Conservation (phyloP, 2,888 invertebrate species). For the Drepanosiphum platanoidis region DNA sequence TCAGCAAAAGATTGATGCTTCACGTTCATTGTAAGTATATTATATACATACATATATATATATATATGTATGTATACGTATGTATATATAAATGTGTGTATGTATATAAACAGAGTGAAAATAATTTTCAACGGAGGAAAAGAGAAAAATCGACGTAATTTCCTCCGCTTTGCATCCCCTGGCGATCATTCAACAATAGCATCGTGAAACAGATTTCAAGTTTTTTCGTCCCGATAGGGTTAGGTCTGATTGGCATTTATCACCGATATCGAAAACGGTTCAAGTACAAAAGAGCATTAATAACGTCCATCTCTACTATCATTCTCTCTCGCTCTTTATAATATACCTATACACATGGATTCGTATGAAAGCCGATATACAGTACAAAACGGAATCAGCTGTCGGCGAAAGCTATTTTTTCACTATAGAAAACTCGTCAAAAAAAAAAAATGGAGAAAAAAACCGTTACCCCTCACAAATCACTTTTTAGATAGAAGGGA, state of each 20-base stretch:
- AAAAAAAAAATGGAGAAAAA: conserved; percentile 31
- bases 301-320: conserved; percentile 58
- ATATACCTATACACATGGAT: conserved; percentile 35
- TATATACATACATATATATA: not conserved
- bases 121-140: conserved; percentile 30
- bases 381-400: conserved; percentile 53
- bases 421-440: conserved; percentile 50
- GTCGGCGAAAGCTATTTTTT: conserved; percentile 56
- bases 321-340: conserved; percentile 32
- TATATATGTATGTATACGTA: not conserved
- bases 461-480: conserved; percentile 44
- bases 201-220: conserved; percentile 55
- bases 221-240: conserved; percentile 60
- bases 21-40: conserved; percentile 88
- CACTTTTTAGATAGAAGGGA: conserved; percentile 29
- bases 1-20: conserved; percentile 90
- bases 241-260: conserved; percentile 61
- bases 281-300: conserved; percentile 59
- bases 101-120: conserved; percentile 9
- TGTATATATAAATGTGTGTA: not conserved
- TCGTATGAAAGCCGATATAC: conserved; percentile 45
- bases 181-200: conserved; percentile 47
- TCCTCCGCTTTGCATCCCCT: conserved; percentile 34
- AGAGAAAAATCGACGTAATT: conserved; percentile 50
- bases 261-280: conserved; percentile 56